Percentiles rank a stretch among this genome's conserved stretches.
phyloP scores from a whole-genome alignment of 2,888 invertebrate genomes.

The Dasysyrphus albostriatus region DNA sequence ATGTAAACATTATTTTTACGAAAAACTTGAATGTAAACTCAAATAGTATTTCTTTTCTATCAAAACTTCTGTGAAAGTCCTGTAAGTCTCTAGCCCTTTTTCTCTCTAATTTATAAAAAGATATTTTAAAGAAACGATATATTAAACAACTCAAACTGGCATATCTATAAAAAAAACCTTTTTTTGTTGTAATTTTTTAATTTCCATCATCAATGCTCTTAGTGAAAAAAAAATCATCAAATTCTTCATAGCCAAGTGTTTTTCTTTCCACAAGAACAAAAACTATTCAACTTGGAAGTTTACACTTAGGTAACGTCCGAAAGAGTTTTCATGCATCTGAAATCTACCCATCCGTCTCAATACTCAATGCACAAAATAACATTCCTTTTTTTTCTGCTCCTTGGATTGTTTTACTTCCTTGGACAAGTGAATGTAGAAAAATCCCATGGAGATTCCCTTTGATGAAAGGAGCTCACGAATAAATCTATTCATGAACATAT shows the following conservation, averaged over 20 bases:
- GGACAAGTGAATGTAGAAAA: constrained; percentile 34
- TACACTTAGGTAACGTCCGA: constrained; percentile 55
- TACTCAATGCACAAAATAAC: constrained; percentile 41
- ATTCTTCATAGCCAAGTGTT: constrained; percentile 1
- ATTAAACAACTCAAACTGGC: too few relatives aligned
- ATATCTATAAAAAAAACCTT: neutral
- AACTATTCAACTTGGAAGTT: constrained; percentile 31
- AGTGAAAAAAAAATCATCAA: neutral
- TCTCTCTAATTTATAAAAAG: too few relatives aligned
- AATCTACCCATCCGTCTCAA: constrained; percentile 51
- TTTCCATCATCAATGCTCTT: neutral
- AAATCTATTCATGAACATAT: neutral
- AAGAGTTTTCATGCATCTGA: constrained; percentile 60
- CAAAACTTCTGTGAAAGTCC: too few relatives aligned
- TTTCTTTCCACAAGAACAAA: constrained; percentile 2
- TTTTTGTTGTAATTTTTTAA: neutral
- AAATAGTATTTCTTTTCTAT: too few relatives aligned
- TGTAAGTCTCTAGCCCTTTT: too few relatives aligned
- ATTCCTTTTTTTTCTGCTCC: constrained; percentile 16
- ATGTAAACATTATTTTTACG: too few relatives aligned
- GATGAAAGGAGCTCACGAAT: constrained; percentile 54
- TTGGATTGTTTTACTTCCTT: constrained; percentile 67
- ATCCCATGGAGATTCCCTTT: constrained; percentile 32
- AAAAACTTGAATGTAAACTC: too few relatives aligned
- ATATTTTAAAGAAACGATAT: too few relatives aligned